Evolutionary conservation across 2,888 invertebrate species (phyloP), one percentile per base, ranked within the genome.

Genomic region (Agrochola circellaris): DNA sequence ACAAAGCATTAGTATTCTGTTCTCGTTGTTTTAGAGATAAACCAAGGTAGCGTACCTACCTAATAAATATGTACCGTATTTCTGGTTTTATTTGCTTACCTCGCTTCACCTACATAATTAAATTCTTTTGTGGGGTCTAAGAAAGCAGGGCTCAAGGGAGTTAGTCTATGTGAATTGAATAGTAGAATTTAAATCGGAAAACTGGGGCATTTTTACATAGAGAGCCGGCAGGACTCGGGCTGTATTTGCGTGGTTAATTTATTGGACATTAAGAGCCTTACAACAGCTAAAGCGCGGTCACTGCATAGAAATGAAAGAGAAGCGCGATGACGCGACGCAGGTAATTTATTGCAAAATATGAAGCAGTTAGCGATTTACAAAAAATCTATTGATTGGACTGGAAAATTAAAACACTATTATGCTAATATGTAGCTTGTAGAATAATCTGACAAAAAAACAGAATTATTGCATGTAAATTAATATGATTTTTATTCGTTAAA

Each of bases 81-180:
- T 87, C 77, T 75, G 77, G 76, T 83, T 89, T 89, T 89, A 89
- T 87, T 85, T 82, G 64, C 86, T 75, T 81, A 87, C 80, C 80
- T 79, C 67, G 60, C 69, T 81, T 78, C 77, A 81, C 89, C 75
- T 87, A 89, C 78, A 87, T 87, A 87, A 89, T 87, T 87, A 87
- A 87, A 87, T 87, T 89, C 83, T 89, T 88, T 89, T 85, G 86
- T 85, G 83, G 81, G 69, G 66, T 75, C 82, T 73, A 77, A 84
- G 80, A 81, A 65, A 82, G 77, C 75, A 73, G 79, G 68, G 61
- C 82, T 68, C 77, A 67, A 48, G 77, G 75, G 82, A 79, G 45
- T 71, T 73, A 67, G 77, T 77, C 48, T 79, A 76, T 58, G 71
- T 61, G 30, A 64, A 72, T 34, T 72, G 62, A 56, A 75, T 82